Conservation (phyloP, 2,888 invertebrate genomes). For the Ophion slaviceki region DNA sequence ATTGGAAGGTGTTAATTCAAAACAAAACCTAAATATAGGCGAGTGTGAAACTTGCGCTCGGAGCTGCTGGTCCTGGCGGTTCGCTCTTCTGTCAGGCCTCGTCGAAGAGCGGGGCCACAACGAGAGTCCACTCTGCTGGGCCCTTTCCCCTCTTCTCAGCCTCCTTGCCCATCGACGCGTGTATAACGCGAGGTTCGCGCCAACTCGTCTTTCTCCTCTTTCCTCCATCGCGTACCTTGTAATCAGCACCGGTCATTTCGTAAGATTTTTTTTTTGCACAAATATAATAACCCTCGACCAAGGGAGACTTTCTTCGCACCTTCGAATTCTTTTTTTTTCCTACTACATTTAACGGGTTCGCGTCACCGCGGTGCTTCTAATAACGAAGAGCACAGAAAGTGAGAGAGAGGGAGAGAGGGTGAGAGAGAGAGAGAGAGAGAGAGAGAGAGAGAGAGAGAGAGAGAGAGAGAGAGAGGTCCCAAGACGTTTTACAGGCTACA, state of each 20-base stretch:
- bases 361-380: conserved; percentile 47
- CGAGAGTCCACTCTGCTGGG: conserved; percentile 57
- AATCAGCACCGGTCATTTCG: conserved; percentile 77
- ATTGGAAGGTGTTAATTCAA: conserved; percentile 80
- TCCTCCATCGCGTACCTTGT: conserved; percentile 70
- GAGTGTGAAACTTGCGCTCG: conserved; percentile 69
- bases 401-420: background rate
- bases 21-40: conserved; percentile 78
- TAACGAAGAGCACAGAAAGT: conserved; percentile 35
- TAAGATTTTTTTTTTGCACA: conserved; percentile 62
- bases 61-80: conserved; percentile 56
- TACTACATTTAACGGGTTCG: conserved; percentile 40
- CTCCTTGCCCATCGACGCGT: conserved; percentile 21
- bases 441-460: background rate
- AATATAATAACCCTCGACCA: conserved; percentile 69
- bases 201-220: conserved; percentile 50
- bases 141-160: conserved; percentile 31
- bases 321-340: conserved; percentile 65
- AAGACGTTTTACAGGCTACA: conserved; percentile 29
- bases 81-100: conserved; percentile 48
- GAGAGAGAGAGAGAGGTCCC: conserved; percentile 1
- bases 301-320: conserved; percentile 70
- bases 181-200: conserved; percentile 41
- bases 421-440: background rate
- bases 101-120: conserved; percentile 38